Evolutionary conservation across 2,888 invertebrate species (phyloP), one percentile per base, ranked within the genome.

Genomic region (Megaustenia siamemsis): DNA sequence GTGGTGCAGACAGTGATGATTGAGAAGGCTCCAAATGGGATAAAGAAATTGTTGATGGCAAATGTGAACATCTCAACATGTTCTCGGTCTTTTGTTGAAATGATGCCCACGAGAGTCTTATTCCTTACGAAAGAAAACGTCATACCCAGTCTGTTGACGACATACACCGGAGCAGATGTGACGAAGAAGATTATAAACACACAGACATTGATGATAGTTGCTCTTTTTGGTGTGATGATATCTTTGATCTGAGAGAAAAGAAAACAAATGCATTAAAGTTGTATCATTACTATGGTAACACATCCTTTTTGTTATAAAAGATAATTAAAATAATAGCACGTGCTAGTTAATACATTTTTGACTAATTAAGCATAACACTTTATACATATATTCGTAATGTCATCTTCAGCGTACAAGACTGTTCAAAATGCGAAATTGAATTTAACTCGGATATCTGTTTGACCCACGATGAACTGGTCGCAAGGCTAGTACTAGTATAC

Each of bases 21-120:
- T 75, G 53, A 8, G 21, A 53, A 75, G 21, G 75, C 49, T 8
- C 75, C 53, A 35, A 75, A 53, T 0, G 75, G 75, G n/a, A 75
- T 35, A 32, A 75, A 5, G 18, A 75, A 10, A 21, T 75, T 75
- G 21, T 49, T 75, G 4, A 49, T 35, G 1, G 49, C 32, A 24
- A 53, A 32, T 0, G 49, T 15, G 4, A 75, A 35, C 35, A 21
- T 49, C 21, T 75, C 75, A 35, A 75, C 35, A 8, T 21, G 21
- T 35, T 24, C 32, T 2, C 75, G 32, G 15, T 75, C 6, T 1
- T 32, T 32, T 21, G 32, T 32, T 49, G 49, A 75, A 0, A 49
- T 35, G 32, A 75, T 53, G 49, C 53, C 53, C 18, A 75, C 35
- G 32, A 75, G 32, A n/a, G 75, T 75, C 35, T 49, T 75, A 35